phyloP scores from a whole-genome alignment of 2,797 vertebrate genomes.

The Trichosurus vulpecula region DNA sequence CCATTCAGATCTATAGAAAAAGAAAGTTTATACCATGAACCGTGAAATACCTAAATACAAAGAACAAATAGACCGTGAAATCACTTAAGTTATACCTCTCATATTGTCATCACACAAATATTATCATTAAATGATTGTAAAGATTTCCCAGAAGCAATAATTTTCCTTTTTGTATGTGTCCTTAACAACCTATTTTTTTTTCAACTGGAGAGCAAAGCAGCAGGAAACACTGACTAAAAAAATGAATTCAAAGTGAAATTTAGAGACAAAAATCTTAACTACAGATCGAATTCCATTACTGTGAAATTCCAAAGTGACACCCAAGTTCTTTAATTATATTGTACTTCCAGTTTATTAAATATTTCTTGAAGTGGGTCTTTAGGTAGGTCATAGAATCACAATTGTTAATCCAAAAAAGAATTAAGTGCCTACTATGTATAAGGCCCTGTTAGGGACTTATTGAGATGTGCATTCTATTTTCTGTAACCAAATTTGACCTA shows the following conservation, averaged over 20 bases:
- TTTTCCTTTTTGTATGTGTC: background rate
- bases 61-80: background rate
- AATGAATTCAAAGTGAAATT: background rate
- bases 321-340: background rate
- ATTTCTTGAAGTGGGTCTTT: background rate
- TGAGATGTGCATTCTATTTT: background rate
- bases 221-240: background rate
- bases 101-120: background rate
- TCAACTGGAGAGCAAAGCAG: background rate
- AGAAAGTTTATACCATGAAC: slow-evolving; percentile 53
- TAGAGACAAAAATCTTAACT: background rate
- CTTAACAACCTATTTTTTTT: background rate
- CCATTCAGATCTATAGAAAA: slow-evolving; percentile 92
- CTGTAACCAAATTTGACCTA: background rate
- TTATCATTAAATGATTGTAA: background rate
- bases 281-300: background rate
- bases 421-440: background rate
- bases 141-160: background rate
- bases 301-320: background rate
- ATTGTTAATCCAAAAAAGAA: background rate
- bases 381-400: background rate
- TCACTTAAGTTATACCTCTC: background rate
- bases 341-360: background rate
- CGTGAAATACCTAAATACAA: background rate
- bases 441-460: too few species aligned